These are phyloP conservation scores for Upupa epops DNA, from an alignment of 2,113 vertebrate species.

Conservation along the genomic window DNA sequence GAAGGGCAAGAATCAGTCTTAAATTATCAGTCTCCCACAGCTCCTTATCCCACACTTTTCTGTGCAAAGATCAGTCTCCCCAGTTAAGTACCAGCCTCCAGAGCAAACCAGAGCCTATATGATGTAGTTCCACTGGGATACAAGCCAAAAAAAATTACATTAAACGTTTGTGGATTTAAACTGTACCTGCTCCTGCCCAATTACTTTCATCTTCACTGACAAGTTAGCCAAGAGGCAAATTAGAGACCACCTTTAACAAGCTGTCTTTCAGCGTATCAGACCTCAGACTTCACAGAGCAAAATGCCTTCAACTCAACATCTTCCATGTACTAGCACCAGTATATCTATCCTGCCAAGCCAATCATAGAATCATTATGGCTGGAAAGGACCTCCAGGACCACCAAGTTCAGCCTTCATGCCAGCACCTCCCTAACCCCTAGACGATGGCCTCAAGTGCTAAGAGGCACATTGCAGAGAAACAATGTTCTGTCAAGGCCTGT, in stretches of 20 bases:
- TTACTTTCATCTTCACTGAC: neutral
- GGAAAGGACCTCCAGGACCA: no score
- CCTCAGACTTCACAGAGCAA: neutral
- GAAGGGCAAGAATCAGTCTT: neutral
- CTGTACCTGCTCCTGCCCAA: neutral
- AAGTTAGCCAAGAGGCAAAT: neutral
- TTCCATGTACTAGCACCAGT: neutral
- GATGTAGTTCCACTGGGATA: neutral
- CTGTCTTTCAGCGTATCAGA: neutral
- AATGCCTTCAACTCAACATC: fast-evolving
- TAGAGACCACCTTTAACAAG: neutral
- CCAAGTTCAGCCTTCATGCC: no score
- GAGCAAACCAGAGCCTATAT: neutral
- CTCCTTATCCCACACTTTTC: neutral
- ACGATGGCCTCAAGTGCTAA: no score
- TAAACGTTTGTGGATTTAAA: neutral
- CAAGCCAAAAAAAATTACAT: neutral
- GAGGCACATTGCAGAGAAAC: no score
- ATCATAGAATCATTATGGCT: no score
- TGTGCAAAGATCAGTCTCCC: neutral
- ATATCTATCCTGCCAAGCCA: neutral
- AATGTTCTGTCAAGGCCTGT: no score
- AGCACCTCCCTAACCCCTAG: no score
- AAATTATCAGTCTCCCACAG: fast-evolving
- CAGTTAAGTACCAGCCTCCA: neutral